Percentiles rank a stretch among this genome's conserved stretches.
These are phyloP conservation scores for Spongia lamella DNA, from an alignment of 37 sponge, comb jelly and placozoan genomes.

Conservation along the genomic window DNA sequence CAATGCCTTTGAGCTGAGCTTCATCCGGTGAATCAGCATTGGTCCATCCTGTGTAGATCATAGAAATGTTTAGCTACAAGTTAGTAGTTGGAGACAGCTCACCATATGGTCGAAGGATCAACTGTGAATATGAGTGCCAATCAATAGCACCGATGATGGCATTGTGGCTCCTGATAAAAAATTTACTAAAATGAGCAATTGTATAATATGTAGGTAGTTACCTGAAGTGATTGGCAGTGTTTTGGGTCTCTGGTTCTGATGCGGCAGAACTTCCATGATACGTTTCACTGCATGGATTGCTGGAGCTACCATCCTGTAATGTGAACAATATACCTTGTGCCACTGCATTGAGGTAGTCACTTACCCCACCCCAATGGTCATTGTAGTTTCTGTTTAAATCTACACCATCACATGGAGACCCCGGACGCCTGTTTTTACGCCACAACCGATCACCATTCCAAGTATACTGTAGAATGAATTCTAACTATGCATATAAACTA, in stretches of 20 bases:
- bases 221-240: slow-evolving; percentile 62
- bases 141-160: slow-evolving; percentile 74
- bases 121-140: slow-evolving; percentile 78
- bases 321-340: too few relatives aligned
- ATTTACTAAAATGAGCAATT: neutral
- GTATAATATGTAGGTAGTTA: neutral
- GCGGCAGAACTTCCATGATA: slow-evolving; percentile 63
- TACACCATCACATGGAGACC: slow-evolving; percentile 62
- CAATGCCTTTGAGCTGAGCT: slow-evolving; percentile 37
- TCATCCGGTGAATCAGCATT: slow-evolving; percentile 55
- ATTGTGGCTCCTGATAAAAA: slow-evolving; percentile 4
- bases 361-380: slow-evolving; percentile 64
- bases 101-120: slow-evolving; percentile 77
- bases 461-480: slow-evolving; percentile 45
- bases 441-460: slow-evolving; percentile 71
- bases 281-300: slow-evolving; percentile 64
- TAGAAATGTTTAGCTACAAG: neutral
- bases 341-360: neutral
- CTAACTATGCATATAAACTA: neutral
- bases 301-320: slow-evolving; percentile 60
- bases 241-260: slow-evolving; percentile 78
- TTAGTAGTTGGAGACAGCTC: neutral
- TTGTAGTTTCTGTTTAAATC: slow-evolving; percentile 84
- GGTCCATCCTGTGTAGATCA: slow-evolving; percentile 46
- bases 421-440: slow-evolving; percentile 68